phyloP scores from a whole-genome alignment of 2,888 invertebrate genomes.

The Homarus gammarus region DNA sequence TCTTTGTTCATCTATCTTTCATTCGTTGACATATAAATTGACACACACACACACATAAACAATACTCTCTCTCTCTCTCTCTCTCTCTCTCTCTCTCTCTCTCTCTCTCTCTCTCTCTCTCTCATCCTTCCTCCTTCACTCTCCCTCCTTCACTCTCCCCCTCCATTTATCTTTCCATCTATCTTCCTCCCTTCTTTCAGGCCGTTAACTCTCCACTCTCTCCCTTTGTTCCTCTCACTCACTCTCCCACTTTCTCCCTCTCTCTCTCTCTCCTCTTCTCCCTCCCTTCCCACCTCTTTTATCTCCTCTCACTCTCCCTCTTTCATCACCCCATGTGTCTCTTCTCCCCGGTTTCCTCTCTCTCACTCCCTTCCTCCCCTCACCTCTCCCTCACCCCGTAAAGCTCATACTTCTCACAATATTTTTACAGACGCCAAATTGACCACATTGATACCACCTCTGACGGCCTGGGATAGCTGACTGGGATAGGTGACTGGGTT shows the following conservation, averaged over 20 bases:
- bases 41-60: constrained; percentile 15
- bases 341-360: too few species aligned
- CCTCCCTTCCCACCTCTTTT: background rate
- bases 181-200: too few species aligned
- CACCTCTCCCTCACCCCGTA: too few species aligned
- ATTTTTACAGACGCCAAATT: too few species aligned
- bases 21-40: background rate
- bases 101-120: constrained; percentile 1
- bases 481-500: too few species aligned
- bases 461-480: too few species aligned
- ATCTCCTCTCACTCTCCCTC: background rate
- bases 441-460: too few species aligned
- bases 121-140: background rate
- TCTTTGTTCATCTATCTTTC: too few species aligned
- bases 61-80: background rate
- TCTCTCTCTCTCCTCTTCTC: background rate
- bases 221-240: background rate
- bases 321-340: background rate
- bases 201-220: too few species aligned
- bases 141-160: background rate
- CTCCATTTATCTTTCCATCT: background rate
- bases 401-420: too few species aligned
- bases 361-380: too few species aligned
- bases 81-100: background rate
- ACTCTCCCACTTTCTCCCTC: background rate